Evolutionary conservation across 2,888 invertebrate species (phyloP).

Genomic region (Branchipolynoe longqiensis): DNA sequence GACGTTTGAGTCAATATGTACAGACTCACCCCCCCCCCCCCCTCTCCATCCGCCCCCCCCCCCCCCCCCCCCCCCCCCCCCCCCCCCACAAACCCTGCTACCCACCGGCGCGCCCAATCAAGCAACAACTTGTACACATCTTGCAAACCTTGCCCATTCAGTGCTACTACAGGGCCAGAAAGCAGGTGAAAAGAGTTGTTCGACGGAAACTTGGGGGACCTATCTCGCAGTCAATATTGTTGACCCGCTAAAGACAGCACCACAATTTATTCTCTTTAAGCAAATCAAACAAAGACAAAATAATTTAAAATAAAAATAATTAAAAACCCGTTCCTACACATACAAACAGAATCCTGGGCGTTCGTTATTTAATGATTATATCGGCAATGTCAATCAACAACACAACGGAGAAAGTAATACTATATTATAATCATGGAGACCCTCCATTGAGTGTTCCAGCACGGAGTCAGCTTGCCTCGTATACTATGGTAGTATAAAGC

Average conservation of each 20-base stretch:
- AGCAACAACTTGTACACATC: not conserved
- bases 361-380: not conserved
- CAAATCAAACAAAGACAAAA: no score
- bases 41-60: no score
- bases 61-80: no score
- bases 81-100: no score
- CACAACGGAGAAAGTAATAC: not conserved
- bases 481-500: conserved; percentile 6
- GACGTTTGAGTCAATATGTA: not conserved
- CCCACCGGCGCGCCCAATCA: not conserved
- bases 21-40: no score
- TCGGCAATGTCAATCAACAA: not conserved
- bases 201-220: conserved; percentile 34
- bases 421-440: not conserved
- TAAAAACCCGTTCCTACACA: conserved; percentile 9
- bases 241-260: conserved; percentile 16
- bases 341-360: conserved; percentile 17
- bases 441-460: not conserved
- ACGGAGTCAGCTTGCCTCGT: not conserved
- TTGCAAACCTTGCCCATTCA: conserved; percentile 23
- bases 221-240: not conserved
- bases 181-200: not conserved
- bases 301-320: no score
- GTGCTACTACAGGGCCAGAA: not conserved
- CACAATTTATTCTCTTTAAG: no score